Evolutionary conservation across 2,888 invertebrate species (phyloP).

Genomic region (Nycteola revayana): DNA sequence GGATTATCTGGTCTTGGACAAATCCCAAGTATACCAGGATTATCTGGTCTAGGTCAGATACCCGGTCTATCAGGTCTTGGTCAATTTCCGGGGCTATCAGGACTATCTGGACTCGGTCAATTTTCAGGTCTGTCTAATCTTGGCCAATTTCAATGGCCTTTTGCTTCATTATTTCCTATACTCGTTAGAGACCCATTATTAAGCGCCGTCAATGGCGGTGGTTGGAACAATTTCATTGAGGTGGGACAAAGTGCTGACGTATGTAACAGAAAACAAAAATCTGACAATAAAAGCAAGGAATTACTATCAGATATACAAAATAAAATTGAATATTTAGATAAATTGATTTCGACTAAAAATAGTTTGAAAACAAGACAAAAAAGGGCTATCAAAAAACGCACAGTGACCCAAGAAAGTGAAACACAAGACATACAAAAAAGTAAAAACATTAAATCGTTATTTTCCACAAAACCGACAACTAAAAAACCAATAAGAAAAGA

Average conservation of each 20-base stretch:
- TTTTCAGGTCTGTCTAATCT: slow-evolving; percentile 33
- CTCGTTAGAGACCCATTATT: slow-evolving; percentile 81
- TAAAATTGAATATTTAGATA: slow-evolving; percentile 9
- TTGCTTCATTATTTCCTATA: slow-evolving; percentile 79
- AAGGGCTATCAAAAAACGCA: slow-evolving; percentile 59
- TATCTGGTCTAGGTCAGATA: too few relatives aligned
- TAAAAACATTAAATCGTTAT: slow-evolving; percentile 47
- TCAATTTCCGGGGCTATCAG: slow-evolving; percentile 35
- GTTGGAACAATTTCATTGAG: slow-evolving; percentile 79
- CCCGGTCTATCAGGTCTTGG: slow-evolving; percentile 39
- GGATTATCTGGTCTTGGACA: slow-evolving; percentile 32
- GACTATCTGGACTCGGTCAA: slow-evolving; percentile 12
- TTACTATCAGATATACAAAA: slow-evolving; percentile 8
- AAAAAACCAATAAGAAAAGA: slow-evolving; percentile 44
- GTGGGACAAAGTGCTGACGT: slow-evolving; percentile 82
- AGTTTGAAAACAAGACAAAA: slow-evolving; percentile 43
- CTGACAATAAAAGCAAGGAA: slow-evolving; percentile 23
- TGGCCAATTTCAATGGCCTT: slow-evolving; percentile 72
- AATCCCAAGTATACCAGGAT: slow-evolving; percentile 18
- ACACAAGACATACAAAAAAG: slow-evolving; percentile 43
- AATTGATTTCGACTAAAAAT: slow-evolving; percentile 15
- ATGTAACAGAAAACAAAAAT: slow-evolving; percentile 65
- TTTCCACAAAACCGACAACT: slow-evolving; percentile 38
- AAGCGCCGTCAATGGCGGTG: slow-evolving; percentile 72
- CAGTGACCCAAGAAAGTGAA: slow-evolving; percentile 39